These are phyloP conservation scores for Hypanus sabinus DNA, from an alignment of 2,113 vertebrate species.

Conservation along the genomic window DNA sequence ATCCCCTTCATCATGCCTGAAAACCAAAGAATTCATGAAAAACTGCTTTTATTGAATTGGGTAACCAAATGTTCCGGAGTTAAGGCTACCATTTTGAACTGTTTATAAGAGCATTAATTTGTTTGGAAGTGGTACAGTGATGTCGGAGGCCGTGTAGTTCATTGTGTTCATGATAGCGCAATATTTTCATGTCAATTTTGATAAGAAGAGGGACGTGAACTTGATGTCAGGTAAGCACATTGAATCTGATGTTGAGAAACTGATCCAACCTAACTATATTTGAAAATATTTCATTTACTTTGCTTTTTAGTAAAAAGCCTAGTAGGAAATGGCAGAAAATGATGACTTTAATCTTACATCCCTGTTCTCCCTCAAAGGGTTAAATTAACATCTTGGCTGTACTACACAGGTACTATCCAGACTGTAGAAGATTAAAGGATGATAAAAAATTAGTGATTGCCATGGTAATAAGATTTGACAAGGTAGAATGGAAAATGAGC, in stretches of 20 bases:
- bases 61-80: not conserved
- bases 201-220: not conserved
- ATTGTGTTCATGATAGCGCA: too few relatives aligned
- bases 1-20: not conserved
- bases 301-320: not conserved
- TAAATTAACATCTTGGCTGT: not conserved
- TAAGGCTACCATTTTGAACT: not conserved
- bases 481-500: not conserved
- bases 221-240: not conserved
- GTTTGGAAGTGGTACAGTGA: too few relatives aligned
- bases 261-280: not conserved
- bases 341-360: not conserved
- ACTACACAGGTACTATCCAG: not conserved
- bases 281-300: too few relatives aligned
- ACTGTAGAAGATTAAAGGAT: not conserved
- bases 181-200: not conserved
- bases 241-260: not conserved
- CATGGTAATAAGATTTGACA: not conserved
- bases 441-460: not conserved
- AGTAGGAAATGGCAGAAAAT: too few relatives aligned
- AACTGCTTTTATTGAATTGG: not conserved
- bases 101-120: not conserved
- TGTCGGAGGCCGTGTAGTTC: too few relatives aligned
- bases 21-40: not conserved
- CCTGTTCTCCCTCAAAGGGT: not conserved